These are phyloP conservation scores for Musca domestica DNA, from an alignment of 1,140 invertebrate species.

Conservation along the genomic window DNA sequence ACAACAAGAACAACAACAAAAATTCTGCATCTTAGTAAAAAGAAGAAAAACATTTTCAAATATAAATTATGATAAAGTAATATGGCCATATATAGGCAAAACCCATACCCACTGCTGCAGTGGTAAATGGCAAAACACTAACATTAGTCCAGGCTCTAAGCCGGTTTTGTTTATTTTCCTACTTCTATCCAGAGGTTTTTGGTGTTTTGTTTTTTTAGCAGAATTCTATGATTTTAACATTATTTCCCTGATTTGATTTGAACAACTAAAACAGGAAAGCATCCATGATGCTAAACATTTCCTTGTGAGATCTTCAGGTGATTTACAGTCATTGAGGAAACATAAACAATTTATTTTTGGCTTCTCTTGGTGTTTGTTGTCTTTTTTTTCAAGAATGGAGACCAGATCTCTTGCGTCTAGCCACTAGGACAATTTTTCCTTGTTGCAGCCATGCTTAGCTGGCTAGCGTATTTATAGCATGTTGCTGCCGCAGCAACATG, in stretches of 20 bases:
- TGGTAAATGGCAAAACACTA: not conserved
- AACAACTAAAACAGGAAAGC: not conserved
- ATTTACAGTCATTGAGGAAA: conserved; percentile 13
- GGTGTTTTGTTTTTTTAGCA: not conserved
- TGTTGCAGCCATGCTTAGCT: too few relatives aligned
- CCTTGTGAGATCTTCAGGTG: conserved; percentile 13
- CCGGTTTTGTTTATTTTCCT: not conserved
- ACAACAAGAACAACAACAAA: not conserved
- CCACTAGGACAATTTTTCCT: too few relatives aligned
- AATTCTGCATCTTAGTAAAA: not conserved
- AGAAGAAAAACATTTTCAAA: not conserved
- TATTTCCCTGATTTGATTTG: not conserved
- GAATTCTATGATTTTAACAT: too few relatives aligned
- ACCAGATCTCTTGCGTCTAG: too few relatives aligned
- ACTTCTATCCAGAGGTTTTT: not conserved
- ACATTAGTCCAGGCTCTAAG: not conserved
- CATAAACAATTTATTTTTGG: not conserved
- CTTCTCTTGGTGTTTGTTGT: not conserved
- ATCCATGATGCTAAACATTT: conserved; percentile 6
- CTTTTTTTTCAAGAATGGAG: too few relatives aligned
- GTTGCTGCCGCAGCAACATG: too few relatives aligned
- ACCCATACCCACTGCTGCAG: too few relatives aligned
- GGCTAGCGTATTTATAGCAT: too few relatives aligned
- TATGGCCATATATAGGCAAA: not conserved
- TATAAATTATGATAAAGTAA: conserved; percentile 21